These are phyloP conservation scores for Labia minor DNA, from an alignment of 2,888 invertebrate species.

Conservation along the genomic window DNA sequence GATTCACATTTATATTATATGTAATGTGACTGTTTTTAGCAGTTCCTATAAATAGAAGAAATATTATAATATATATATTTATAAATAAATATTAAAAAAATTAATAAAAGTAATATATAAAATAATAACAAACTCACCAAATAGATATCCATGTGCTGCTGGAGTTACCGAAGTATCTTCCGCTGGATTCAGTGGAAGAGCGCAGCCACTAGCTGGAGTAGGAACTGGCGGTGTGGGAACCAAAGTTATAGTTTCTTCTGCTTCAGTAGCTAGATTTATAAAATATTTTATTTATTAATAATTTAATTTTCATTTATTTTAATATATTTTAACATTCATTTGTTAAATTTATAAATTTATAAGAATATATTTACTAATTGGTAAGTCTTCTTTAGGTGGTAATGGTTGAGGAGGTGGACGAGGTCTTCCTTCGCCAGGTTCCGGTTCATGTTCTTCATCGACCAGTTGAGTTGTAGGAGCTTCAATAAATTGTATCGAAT, in stretches of 20 bases:
- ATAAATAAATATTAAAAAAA: background rate
- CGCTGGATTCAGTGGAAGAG: constrained; percentile 44
- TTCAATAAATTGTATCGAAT: constrained; percentile 19
- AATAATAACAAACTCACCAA: constrained; percentile 41
- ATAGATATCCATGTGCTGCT: constrained; percentile 47
- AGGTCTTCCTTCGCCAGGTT: background rate
- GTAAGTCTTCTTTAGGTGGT: constrained; percentile 26
- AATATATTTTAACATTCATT: background rate
- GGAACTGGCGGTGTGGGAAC: constrained; percentile 30
- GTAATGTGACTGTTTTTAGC: constrained; percentile 61
- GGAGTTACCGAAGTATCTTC: constrained; percentile 39
- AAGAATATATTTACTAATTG: no score
- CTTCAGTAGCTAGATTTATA: background rate
- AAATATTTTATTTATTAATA: background rate
- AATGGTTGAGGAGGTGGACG: constrained; percentile 22
- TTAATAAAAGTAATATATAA: background rate
- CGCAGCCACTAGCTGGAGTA: constrained; percentile 35
- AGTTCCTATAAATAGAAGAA: constrained; percentile 45
- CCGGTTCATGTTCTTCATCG: constrained; percentile 25
- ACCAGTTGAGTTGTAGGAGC: constrained; percentile 26
- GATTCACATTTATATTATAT: constrained; percentile 39
- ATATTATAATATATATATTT: background rate
- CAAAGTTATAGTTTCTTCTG: constrained; percentile 28
- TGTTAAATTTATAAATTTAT: constrained; percentile 21
- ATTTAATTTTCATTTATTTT: constrained; percentile 1